Base-by-base conservation (phyloP, 2,797 vertebrate species). In the Echiichthys vipera region DNA sequence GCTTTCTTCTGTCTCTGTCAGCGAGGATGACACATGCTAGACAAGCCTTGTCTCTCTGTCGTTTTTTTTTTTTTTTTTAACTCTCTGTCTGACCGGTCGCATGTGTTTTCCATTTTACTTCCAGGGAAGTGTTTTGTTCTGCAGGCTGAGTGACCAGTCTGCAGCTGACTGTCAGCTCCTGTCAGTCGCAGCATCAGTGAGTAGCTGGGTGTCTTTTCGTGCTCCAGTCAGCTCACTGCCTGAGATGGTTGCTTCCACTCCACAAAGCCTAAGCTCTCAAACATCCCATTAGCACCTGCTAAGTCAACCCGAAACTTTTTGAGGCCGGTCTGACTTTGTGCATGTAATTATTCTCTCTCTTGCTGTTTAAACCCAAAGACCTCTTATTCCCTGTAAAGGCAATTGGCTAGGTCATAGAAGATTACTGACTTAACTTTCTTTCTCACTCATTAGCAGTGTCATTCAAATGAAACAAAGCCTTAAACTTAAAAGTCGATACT, bases 301-400 rank as follows among this genome's bases (percentile, higher is more conserved):
- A 91, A 91, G 83, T 88, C 88, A 88, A 90, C 80, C 87, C 47
- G 84, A 89, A 93, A 92, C 78, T 84, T 89, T 90, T 71, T 74
- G 73, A 86, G 81, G 78, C 71, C 59, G 50, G 70, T 40, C 74
- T 85, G 83, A 83, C 86, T 91, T 91, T 91, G 74, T 89, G 84
- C 73, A 82, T 89, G 75, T 81, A 88, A 89, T 91, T 92, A 91
- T 77, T 85, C 78, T 72, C 57, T 69, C 45, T 84, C 25, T 82
- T 63, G 58, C 84, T 73, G 62, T 83, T 87, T 62, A 85, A 82
- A 89, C 74, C 58, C 71, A 80, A 80, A 87, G 71, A 83, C 77
- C 77, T 72, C 56, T 58, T 63, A 68, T 74, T 82, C 57, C 66
- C 68, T 22, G n/a, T 78, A 53, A 86, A 87, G 58, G 74, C 76